phyloP scores from a whole-genome alignment of 2,113 vertebrate species.

The Prochilodus magdalenae region DNA sequence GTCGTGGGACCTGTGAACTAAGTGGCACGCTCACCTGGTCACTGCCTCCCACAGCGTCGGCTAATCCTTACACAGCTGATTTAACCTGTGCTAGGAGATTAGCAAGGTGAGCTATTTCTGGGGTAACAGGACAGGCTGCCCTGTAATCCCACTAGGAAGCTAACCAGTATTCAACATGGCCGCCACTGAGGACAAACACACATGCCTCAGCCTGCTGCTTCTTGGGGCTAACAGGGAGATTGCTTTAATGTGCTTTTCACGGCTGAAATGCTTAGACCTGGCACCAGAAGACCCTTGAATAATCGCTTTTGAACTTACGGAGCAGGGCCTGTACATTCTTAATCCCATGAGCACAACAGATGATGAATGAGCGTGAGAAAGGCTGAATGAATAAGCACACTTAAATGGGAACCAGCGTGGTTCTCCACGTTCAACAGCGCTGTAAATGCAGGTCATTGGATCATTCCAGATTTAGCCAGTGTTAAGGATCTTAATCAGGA shows the following conservation, averaged over 20 bases:
- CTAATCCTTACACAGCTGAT: slow-evolving; percentile 63
- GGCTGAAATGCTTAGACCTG: slow-evolving; percentile 58
- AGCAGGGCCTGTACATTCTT: slow-evolving; percentile 64
- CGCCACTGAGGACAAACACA: slow-evolving; percentile 10
- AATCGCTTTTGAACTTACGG: slow-evolving; percentile 64
- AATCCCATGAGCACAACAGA: slow-evolving; percentile 56
- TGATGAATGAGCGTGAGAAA: slow-evolving; percentile 11
- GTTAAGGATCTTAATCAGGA: neutral
- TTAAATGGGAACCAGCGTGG: slow-evolving; percentile 9
- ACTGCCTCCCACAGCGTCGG: slow-evolving; percentile 42
- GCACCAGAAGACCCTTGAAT: slow-evolving; percentile 57
- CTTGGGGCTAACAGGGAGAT: slow-evolving; percentile 21
- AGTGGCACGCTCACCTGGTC: slow-evolving; percentile 44
- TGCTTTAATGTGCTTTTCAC: slow-evolving; percentile 59
- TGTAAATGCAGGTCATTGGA: neutral
- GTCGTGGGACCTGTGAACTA: slow-evolving; percentile 12
- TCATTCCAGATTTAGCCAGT: neutral
- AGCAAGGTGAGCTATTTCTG: slow-evolving; percentile 60
- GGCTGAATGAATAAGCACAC: slow-evolving; percentile 48
- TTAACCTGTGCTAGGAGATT: slow-evolving; percentile 61
- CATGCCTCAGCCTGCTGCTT: neutral
- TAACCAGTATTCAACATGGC: slow-evolving; percentile 17
- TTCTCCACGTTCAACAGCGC: neutral
- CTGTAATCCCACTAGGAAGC: slow-evolving; percentile 57
- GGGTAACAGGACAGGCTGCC: slow-evolving; percentile 48